Evolutionary conservation across 37 sponge, comb jelly and placozoan species (phyloP), one percentile per base, ranked within the genome.

Genomic region (Amphimedon queenslandica): DNA sequence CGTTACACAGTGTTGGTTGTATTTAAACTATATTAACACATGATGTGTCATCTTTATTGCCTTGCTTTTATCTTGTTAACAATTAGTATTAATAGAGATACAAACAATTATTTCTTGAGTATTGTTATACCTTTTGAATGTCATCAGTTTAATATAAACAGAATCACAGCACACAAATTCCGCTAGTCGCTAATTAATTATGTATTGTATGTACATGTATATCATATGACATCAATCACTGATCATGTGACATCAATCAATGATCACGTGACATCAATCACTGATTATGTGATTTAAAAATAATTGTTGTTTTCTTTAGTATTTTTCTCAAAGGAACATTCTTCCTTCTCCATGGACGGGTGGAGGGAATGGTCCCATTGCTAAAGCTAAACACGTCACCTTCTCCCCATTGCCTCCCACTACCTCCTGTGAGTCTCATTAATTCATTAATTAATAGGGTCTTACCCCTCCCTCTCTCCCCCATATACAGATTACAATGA

Each of bases 301-400:
- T 10, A 4, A 38, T 2, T 69, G 28, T 38, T 25, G 37, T 63
- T 37, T 41, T 38, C 77, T 32, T 11, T 38, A 57, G 67, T 89
- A 80, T 65, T 89, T 89, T 71, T 74, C 90, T 18, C 90, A 89
- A 76, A 73, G 64, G 32, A 71, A 66, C 5, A 80, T 84, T 28
- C 75, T 80, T 0, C 90, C 90, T 3, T 89, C 90, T 4, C 90
- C 90, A 69, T 89, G 90, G 84, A 23, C 71, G 38, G 29, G 41
- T 10, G 42, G 5, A 20, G 16, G 37, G 41, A 18, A 21, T 6
- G 55, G 55, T 23, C 51, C 51, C 8, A 47, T 8, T 8, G 24
- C 40, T n/a, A n/a, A 6, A 1, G 27, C 63, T 10, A 89, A 89
- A 57, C 75, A 84, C 28, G 90, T 89, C 53, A 83, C 84, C 39